Conservation (phyloP, 2,888 invertebrate genomes). For the Orthonychiurus folsomi region DNA sequence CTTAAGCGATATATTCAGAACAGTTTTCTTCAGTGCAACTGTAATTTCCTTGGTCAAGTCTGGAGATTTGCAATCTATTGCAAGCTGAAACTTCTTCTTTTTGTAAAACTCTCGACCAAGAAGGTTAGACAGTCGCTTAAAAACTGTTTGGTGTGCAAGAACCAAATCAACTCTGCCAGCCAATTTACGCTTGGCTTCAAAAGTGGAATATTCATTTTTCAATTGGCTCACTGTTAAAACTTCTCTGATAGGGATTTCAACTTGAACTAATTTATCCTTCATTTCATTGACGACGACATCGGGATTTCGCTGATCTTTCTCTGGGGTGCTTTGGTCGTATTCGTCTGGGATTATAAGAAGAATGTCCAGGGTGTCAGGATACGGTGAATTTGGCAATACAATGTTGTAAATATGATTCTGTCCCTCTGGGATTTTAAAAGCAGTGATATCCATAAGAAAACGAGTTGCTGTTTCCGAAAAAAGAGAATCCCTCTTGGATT, state of each 20-base stretch:
- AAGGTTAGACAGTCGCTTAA: slow-evolving; percentile 28
- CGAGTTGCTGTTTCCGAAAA: slow-evolving; percentile 29
- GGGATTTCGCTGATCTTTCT: slow-evolving; percentile 18
- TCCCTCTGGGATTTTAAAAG: slow-evolving; percentile 30
- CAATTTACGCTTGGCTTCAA: slow-evolving; percentile 33
- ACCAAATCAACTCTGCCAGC: slow-evolving; percentile 31
- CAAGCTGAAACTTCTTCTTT: slow-evolving; percentile 32
- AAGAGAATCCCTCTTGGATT: slow-evolving; percentile 13
- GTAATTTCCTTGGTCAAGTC: slow-evolving; percentile 26
- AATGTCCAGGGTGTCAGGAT: slow-evolving; percentile 25
- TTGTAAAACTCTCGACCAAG: slow-evolving; percentile 34
- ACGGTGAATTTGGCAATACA: slow-evolving; percentile 28
- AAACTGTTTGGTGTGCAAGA: slow-evolving; percentile 26
- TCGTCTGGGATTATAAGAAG: slow-evolving; percentile 35
- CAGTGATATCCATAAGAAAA: slow-evolving; percentile 26
- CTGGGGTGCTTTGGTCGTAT: neutral
- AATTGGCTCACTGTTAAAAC: slow-evolving; percentile 34
- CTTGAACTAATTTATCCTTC: slow-evolving; percentile 25
- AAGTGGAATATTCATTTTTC: slow-evolving; percentile 31
- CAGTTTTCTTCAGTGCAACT: slow-evolving; percentile 30
- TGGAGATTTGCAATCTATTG: slow-evolving; percentile 19
- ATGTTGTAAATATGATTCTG: slow-evolving; percentile 32
- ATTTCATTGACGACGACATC: slow-evolving; percentile 31
- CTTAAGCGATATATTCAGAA: slow-evolving; percentile 27
- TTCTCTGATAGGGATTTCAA: slow-evolving; percentile 31